Conservation (phyloP, 2,888 invertebrate species). For the Drosophila lutescens region DNA sequence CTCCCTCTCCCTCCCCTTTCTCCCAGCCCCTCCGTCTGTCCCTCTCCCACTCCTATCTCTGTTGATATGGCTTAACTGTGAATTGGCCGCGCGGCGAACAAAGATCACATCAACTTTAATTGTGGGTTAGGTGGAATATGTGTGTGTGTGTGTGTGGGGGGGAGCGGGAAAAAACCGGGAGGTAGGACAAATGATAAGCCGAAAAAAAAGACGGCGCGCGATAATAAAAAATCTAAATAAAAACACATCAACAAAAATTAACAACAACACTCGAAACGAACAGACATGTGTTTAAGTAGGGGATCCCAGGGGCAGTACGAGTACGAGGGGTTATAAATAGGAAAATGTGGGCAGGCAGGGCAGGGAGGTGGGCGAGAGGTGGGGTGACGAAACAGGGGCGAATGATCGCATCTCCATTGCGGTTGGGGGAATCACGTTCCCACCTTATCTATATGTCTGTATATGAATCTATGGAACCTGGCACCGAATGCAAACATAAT, state of each 20-base stretch:
- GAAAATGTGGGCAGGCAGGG: neutral
- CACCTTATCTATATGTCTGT: slow-evolving; percentile 14
- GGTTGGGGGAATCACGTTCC: slow-evolving; percentile 33
- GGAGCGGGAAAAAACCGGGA: neutral
- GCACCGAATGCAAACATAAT: slow-evolving; percentile 33
- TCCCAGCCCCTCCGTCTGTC: neutral
- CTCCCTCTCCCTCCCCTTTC: slow-evolving; percentile 23
- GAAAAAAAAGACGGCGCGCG: slow-evolving; percentile 39
- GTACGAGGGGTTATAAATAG: neutral
- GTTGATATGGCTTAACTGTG: slow-evolving; percentile 60
- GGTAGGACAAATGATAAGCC: slow-evolving; percentile 55
- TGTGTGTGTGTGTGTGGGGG: neutral
- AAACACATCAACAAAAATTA: slow-evolving; percentile 62
- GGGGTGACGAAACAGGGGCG: neutral
- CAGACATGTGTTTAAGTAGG: slow-evolving; percentile 24
- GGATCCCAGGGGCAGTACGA: neutral
- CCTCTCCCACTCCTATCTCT: neutral
- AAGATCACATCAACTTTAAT: slow-evolving; percentile 37
- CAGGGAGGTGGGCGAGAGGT: neutral
- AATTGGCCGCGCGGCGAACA: slow-evolving; percentile 52
- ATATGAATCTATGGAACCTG: slow-evolving; percentile 27
- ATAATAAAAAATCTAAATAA: slow-evolving; percentile 70
- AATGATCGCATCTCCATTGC: slow-evolving; percentile 29
- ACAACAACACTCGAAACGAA: slow-evolving; percentile 62
- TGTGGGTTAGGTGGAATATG: slow-evolving; percentile 18